A percentile compares a stretch with the other conserved stretches of the same genome.
These are phyloP conservation scores for Drosophila nasuta DNA, from an alignment of 1,140 invertebrate species.

Conservation along the genomic window DNA sequence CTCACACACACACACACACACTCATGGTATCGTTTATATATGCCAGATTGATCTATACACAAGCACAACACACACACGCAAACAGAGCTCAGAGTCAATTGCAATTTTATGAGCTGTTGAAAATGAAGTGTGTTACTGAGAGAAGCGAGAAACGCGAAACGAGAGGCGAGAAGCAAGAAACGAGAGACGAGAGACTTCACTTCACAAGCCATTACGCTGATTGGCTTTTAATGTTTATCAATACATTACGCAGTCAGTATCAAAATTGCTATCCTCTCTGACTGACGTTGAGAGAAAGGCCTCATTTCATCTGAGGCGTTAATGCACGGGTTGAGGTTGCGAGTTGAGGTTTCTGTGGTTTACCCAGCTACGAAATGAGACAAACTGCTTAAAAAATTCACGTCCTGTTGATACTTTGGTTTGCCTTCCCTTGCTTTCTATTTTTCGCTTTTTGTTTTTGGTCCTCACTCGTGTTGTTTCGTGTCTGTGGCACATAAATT, in stretches of 20 bases:
- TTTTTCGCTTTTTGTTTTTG: background rate
- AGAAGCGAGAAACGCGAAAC: slow-evolving; percentile 24
- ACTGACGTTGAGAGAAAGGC: slow-evolving; percentile 16
- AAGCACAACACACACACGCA: slow-evolving; percentile 5
- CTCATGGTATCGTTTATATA: too few species aligned
- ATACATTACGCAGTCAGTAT: slow-evolving; percentile 67
- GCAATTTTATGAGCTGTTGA: slow-evolving; percentile 82
- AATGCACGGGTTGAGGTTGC: slow-evolving; percentile 25
- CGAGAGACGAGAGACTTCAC: slow-evolving; percentile 41
- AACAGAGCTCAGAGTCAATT: slow-evolving; percentile 71
- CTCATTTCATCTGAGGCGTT: slow-evolving; percentile 24
- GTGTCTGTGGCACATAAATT: slow-evolving; percentile 72
- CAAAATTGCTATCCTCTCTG: slow-evolving; percentile 18
- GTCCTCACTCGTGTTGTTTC: slow-evolving; percentile 33
- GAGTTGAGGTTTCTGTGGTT: slow-evolving; percentile 24
- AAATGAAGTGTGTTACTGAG: slow-evolving; percentile 66
- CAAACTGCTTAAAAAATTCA: slow-evolving; percentile 68
- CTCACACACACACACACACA: background rate
- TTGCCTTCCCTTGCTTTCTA: background rate
- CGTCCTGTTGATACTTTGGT: slow-evolving; percentile 35
- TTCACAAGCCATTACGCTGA: slow-evolving; percentile 81
- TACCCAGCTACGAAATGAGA: slow-evolving; percentile 17
- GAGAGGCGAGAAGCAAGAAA: slow-evolving; percentile 1
- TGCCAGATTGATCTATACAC: slow-evolving; percentile 17
- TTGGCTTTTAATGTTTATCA: slow-evolving; percentile 83